Evolutionary conservation across 2,888 invertebrate genomes (phyloP), one percentile per base, ranked within the genome.

Genomic region (Congeria kusceri): DNA sequence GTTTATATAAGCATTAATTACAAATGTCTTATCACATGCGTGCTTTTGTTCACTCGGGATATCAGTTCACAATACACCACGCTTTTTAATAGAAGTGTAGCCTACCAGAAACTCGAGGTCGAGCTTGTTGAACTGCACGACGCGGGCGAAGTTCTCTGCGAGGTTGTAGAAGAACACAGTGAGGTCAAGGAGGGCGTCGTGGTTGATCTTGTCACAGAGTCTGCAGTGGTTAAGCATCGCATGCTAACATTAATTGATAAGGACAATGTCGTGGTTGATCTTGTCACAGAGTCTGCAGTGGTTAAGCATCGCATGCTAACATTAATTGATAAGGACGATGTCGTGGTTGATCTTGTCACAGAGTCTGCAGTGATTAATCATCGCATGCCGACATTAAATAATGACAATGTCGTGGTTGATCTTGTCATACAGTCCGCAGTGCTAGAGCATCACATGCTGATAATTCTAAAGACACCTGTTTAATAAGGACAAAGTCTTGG

Each of bases 111-210:
- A 95, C 13, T 95, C 95, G 32, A 97, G 95, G 92, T 98, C 98
- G 90, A 98, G 98, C 91, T 97, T 96, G 92, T 98, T 98, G 92
- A 98, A 98, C 90, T 98, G 98, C 0, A 98, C 98, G 53, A 98
- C 95, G 47, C 96, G 97, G 59, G 97, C 98, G 92, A 98, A 97
- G 93, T 97, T 96, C 63, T 96, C 95, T 0, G 97, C 96, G 58
- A 98, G 93, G 13, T 95, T 95, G 91, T 96, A 96, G 92, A 96
- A 97, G 73, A 98, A 95, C 91, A 96, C 97, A 0, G 96, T 95
- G 18, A 97, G 95, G 77, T 94, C 93, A n/a, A 90, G 84, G 18
- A 86, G 63, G 57, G 80, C 86, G 5, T 74, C 64, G 23, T 73
- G 68, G 69, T 86, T 80, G 44, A 90, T 88, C 27, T 85, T 80